Percentiles rank a stretch among this genome's conserved stretches.
Evolutionary conservation across 2,113 vertebrate genomes (phyloP).

Genomic region (Tursiops truncatus): DNA sequence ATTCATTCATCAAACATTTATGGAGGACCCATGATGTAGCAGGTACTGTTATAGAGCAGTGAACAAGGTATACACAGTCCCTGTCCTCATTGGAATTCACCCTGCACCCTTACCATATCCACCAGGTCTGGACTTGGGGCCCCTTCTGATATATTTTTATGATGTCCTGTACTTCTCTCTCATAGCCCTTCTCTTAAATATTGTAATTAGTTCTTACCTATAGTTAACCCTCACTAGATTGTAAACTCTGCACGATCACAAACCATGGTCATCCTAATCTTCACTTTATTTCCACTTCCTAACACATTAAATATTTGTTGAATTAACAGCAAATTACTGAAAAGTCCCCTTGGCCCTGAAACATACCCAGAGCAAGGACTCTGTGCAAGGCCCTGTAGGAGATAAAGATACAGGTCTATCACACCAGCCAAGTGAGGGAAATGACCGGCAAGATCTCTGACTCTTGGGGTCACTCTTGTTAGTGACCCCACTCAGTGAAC

Average conservation of each 20-base stretch:
- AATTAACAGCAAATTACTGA: conserved; percentile 17
- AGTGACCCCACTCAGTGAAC: neutral
- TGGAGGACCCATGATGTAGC: neutral
- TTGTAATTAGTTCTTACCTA: neutral
- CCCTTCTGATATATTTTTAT: neutral
- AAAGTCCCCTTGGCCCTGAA: neutral
- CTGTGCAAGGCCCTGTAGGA: neutral
- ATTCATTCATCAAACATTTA: neutral
- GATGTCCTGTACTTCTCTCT: neutral
- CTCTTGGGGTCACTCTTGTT: neutral
- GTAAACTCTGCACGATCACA: neutral
- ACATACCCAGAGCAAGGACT: neutral
- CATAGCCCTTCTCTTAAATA: neutral
- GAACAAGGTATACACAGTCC: neutral
- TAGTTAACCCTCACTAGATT: neutral
- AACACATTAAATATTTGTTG: conserved; percentile 1
- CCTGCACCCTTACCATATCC: neutral
- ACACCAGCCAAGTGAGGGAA: neutral
- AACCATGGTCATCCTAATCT: neutral
- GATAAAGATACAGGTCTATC: neutral
- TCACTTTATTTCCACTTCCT: neutral
- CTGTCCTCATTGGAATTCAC: neutral
- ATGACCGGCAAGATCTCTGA: neutral
- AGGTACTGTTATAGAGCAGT: neutral
- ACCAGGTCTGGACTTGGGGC: neutral